These are phyloP conservation scores for Oxygymnocypris stewartii DNA, from an alignment of 2,113 vertebrate species.

Conservation along the genomic window DNA sequence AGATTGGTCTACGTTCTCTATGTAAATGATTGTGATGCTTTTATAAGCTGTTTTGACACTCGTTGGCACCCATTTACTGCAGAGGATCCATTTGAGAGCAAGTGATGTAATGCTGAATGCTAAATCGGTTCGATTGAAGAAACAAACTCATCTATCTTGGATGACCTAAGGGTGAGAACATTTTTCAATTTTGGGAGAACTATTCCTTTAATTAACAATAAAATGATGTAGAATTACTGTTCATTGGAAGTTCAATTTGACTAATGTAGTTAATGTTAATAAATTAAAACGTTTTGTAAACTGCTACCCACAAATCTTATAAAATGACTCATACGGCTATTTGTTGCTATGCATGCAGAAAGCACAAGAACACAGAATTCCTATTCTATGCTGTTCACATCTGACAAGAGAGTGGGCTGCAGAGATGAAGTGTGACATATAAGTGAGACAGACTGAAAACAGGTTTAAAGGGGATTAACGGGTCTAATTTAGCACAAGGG, in stretches of 20 bases:
- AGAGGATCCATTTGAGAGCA: background rate
- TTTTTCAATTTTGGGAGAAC: background rate
- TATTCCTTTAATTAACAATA: background rate
- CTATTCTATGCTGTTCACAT: slow-evolving; percentile 4
- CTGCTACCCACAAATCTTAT: background rate
- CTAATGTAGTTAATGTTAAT: background rate
- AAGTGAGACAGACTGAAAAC: background rate
- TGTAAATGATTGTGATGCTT: background rate
- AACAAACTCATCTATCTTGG: background rate
- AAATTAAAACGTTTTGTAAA: background rate
- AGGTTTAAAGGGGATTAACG: slow-evolving; percentile 15
- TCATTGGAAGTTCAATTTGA: too few species aligned
- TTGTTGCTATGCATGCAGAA: background rate
- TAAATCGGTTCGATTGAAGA: background rate
- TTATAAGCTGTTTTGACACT: background rate
- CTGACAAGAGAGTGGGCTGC: slow-evolving; percentile 16
- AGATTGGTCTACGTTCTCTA: background rate
- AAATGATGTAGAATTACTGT: background rate
- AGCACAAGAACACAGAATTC: slow-evolving; percentile 7
- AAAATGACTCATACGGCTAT: background rate
- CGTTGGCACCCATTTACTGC: background rate
- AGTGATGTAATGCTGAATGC: background rate
- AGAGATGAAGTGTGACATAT: slow-evolving; percentile 10
- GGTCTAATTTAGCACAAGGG: background rate
- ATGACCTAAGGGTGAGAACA: background rate